These are phyloP conservation scores for Synergus laeviventris DNA, from an alignment of 2,888 invertebrate species.

Conservation along the genomic window DNA sequence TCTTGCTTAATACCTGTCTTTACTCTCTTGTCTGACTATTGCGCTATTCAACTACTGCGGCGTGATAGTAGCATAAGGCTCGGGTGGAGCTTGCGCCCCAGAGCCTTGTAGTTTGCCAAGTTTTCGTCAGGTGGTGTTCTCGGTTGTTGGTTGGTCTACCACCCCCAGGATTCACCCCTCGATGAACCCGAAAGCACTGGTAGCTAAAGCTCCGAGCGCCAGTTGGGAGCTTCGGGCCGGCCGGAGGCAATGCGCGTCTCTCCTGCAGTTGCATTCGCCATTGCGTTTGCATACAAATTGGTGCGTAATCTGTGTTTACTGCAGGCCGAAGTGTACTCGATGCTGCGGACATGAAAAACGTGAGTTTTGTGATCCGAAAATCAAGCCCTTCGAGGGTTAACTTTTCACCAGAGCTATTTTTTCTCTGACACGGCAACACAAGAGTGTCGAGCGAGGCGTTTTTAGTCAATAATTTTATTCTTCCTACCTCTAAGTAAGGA, in stretches of 20 bases:
- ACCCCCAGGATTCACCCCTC: constrained; percentile 12
- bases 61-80: neutral
- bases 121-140: constrained; percentile 48
- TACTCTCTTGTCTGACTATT: constrained; percentile 15
- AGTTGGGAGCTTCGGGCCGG: constrained; percentile 57
- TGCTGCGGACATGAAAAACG: constrained; percentile 40
- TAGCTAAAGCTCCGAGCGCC: constrained; percentile 41
- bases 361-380: constrained; percentile 40
- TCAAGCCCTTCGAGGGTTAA: neutral
- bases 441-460: constrained; percentile 19
- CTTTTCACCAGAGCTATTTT: neutral
- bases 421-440: constrained; percentile 17
- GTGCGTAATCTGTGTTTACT: constrained; percentile 52
- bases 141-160: constrained; percentile 23
- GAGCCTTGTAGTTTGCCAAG: constrained; percentile 37
- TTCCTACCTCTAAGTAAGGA: neutral
- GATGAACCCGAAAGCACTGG: constrained; percentile 26
- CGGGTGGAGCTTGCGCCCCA: constrained; percentile 42
- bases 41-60: constrained; percentile 1
- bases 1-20: neutral
- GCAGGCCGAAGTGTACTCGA: constrained; percentile 45
- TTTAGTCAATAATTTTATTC: constrained; percentile 31
- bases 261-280: constrained; percentile 45
- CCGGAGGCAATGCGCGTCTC: constrained; percentile 54
- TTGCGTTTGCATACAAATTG: constrained; percentile 54